phyloP scores from a whole-genome alignment of 2,888 invertebrate genomes.

The Thymelicus sylvestris region DNA sequence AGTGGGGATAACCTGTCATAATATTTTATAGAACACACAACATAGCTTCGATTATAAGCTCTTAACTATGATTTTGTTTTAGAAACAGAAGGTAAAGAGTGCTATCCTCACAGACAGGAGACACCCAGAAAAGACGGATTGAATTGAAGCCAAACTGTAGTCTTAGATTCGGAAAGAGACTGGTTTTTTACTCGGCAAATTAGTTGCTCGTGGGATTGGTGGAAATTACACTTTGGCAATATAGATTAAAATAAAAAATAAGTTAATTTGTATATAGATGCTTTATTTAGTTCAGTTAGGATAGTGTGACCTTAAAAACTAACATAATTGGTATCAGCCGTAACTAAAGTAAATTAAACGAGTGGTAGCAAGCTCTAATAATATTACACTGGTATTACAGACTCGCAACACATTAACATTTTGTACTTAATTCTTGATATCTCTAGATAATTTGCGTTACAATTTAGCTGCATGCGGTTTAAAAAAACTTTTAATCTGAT shows the following conservation, averaged over 20 bases:
- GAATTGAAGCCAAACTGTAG: no score
- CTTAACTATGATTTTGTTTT: no score
- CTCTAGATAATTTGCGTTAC: constrained; percentile 43
- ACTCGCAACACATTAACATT: constrained; percentile 54
- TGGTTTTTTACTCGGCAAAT: no score
- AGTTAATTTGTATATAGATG: constrained; percentile 45
- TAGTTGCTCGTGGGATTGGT: no score
- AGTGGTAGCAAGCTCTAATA: constrained; percentile 53
- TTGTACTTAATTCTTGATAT: constrained; percentile 64
- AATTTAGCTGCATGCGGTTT: constrained; percentile 33
- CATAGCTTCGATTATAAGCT: no score
- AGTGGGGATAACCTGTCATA: no score
- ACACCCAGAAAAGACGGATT: no score
- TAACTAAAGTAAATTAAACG: constrained; percentile 52
- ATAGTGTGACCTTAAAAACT: constrained; percentile 69
- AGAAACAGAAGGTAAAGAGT: no score
- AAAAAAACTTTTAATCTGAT: constrained; percentile 13
- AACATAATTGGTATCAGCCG: constrained; percentile 78
- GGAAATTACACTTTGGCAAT: neutral
- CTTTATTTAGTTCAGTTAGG: constrained; percentile 58
- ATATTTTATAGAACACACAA: no score
- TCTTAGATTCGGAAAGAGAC: no score
- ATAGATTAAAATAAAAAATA: constrained; percentile 34
- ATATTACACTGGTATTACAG: constrained; percentile 65
- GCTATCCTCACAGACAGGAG: no score